Evolutionary conservation across 2,113 vertebrate species (phyloP), one percentile per base, ranked within the genome.

Genomic region (Aix galericulata): DNA sequence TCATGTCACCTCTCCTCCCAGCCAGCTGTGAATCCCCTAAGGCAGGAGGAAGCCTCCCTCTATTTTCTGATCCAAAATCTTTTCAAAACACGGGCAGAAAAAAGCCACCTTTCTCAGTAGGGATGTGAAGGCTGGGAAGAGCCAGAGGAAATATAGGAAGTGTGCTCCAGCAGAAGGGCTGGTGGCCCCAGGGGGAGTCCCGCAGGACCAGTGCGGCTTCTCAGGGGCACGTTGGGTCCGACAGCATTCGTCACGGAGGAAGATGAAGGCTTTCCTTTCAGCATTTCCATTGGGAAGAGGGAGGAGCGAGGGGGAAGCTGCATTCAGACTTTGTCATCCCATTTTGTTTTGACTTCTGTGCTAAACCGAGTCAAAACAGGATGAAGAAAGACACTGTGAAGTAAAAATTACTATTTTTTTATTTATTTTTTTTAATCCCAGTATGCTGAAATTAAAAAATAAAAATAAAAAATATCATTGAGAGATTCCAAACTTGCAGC

Each of bases 171-270:
- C 44, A 86, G 79, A 73, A 88, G 27, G 21, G 44, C 52, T 73
- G 1, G 0, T 4, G 6, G 60, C 34, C 75, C 68, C 83, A 44
- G 53, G 34, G 84, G 52, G 44, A 42, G n/a, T 25, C 81, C 29
- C 63, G 42, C 42, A 73, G 90, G 34, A 93, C 29, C 10, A 16
- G 16, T 23, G 26, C 0, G 0, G 8, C 46, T 60, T 58, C 52
- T 26, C 0, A 2, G 59, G 48, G 31, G 3, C 5, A 5, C 18
- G 4, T n/a, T 0, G 1, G 13, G 36, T 58, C 40, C 1, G 1
- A 31, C 4, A 7, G 2, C 2, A 0, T 82, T 68, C 12, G 25
- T 38, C 60, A 44, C 1, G 1, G 40, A 74, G 32, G 50, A 80
- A 78, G 25, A 40, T 3, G 62, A 93, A 68, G 7, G 11, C 11